Evolutionary conservation across 2,113 vertebrate species (phyloP).

Genomic region (Phrynocephalus versicolor): DNA sequence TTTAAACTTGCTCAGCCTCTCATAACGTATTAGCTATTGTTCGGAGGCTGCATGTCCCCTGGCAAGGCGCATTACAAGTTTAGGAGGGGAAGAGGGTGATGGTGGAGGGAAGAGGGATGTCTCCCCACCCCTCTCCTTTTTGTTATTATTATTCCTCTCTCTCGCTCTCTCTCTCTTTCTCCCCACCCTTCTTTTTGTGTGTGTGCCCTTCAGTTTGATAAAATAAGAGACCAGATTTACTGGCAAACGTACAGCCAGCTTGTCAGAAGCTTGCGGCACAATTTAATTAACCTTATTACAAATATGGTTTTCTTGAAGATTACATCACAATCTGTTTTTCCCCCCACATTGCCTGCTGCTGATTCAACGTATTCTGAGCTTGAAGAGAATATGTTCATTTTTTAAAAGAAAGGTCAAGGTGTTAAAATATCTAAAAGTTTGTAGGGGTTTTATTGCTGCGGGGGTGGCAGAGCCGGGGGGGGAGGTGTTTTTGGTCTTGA

Average conservation of each 20-base stretch:
- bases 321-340: conserved; percentile 72
- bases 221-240: conserved; percentile 74
- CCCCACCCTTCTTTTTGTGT: not conserved
- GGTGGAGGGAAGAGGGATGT: conserved; percentile 39
- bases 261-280: conserved; percentile 72
- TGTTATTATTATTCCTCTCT: too few species aligned
- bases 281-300: conserved; percentile 82
- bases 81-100: too few species aligned
- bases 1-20: conserved; percentile 76
- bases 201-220: conserved; percentile 70
- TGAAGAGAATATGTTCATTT: conserved; percentile 71
- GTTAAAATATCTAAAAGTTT: conserved; percentile 64
- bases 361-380: conserved; percentile 68
- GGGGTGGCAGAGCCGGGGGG: too few species aligned
- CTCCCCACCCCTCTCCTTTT: fast-evolving
- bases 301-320: conserved; percentile 77
- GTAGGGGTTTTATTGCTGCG: not conserved
- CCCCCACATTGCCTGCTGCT: conserved; percentile 55
- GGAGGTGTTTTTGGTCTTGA: not conserved
- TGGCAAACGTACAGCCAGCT: conserved; percentile 71
- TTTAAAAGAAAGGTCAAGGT: conserved; percentile 70
- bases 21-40: conserved; percentile 71
- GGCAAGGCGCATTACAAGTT: conserved; percentile 58
- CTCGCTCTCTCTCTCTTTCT: too few species aligned
- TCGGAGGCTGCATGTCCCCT: conserved; percentile 64